A percentile compares a stretch with the other conserved stretches of the same genome.
Conservation (phyloP, 2,888 invertebrate species). For the Parnassius apollo region DNA sequence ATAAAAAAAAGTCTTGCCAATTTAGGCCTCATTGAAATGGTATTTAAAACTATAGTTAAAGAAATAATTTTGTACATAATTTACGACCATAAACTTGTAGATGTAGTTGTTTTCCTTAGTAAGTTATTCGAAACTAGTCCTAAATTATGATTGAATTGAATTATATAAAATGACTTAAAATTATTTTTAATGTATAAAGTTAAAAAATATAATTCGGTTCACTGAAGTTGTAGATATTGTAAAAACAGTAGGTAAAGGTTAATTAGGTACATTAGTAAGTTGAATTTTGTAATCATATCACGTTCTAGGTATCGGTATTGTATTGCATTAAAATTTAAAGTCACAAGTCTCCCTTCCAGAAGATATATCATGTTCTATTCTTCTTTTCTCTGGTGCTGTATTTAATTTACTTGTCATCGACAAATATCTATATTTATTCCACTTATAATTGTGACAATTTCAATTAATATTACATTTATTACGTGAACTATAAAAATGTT, state of each 20-base stretch:
- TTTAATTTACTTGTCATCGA: slow-evolving; percentile 34
- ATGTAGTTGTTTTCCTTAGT: slow-evolving; percentile 71
- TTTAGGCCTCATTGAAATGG: slow-evolving; percentile 31
- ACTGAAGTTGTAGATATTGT: slow-evolving; percentile 75
- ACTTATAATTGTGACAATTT: not conserved
- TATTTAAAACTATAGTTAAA: slow-evolving; percentile 31
- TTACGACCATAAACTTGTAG: slow-evolving; percentile 64
- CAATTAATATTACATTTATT: not conserved
- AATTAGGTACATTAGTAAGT: slow-evolving; percentile 63
- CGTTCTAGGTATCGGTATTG: slow-evolving; percentile 53
- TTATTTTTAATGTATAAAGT: slow-evolving; percentile 46
- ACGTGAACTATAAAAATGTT: too few relatives aligned
- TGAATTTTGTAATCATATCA: slow-evolving; percentile 80
- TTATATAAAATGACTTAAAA: slow-evolving; percentile 36
- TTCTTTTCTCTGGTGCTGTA: slow-evolving; percentile 61
- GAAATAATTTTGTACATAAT: slow-evolving; percentile 66
- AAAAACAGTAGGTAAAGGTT: slow-evolving; percentile 68
- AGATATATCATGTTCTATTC: slow-evolving; percentile 29
- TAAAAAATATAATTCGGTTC: slow-evolving; percentile 56
- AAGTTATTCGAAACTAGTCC: slow-evolving; percentile 78
- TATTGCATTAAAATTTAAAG: slow-evolving; percentile 51
- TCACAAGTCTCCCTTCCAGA: slow-evolving; percentile 40
- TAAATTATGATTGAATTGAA: slow-evolving; percentile 59
- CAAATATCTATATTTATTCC: slow-evolving; percentile 28
- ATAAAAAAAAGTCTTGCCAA: slow-evolving; percentile 20